A percentile compares a stretch with the other conserved stretches of the same genome.
These are phyloP conservation scores for Mionectes macconnelli DNA, from an alignment of 2,113 vertebrate genomes.

Conservation along the genomic window DNA sequence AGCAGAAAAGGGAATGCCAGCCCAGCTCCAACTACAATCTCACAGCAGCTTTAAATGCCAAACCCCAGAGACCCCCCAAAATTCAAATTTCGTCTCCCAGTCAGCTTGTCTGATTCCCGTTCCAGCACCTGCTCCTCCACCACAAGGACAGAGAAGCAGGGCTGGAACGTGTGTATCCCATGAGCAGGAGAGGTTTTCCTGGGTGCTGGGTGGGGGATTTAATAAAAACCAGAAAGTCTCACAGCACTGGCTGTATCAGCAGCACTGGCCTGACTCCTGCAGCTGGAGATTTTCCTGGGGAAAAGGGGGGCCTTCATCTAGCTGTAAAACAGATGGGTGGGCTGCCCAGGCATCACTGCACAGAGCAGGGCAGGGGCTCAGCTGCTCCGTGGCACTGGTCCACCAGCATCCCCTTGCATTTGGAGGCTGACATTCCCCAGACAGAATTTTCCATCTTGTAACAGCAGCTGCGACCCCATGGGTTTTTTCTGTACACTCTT, in stretches of 20 bases:
- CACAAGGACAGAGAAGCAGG: neutral
- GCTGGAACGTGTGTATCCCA: neutral
- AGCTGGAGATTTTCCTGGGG: neutral
- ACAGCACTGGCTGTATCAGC: neutral
- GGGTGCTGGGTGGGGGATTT: neutral
- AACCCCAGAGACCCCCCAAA: neutral
- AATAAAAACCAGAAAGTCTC: neutral
- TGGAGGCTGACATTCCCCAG: neutral
- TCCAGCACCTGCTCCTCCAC: rapidly evolving
- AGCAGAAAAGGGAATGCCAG: neutral
- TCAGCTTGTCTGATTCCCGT: neutral
- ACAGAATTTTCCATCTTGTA: neutral
- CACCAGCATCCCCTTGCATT: neutral
- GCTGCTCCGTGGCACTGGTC: neutral
- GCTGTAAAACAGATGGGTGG: neutral
- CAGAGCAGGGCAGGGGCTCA: neutral
- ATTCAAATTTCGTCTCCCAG: neutral
- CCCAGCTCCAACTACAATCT: neutral
- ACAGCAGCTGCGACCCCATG: neutral
- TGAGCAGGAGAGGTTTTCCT: neutral
- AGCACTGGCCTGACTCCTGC: neutral
- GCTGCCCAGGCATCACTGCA: rapidly evolving
- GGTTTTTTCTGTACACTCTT: rapidly evolving
- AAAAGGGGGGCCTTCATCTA: neutral
- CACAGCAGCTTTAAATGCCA: neutral